Percentiles rank a stretch among this genome's conserved stretches.
Evolutionary conservation across 2,113 vertebrate species (phyloP).

Genomic region (Strix aluco): DNA sequence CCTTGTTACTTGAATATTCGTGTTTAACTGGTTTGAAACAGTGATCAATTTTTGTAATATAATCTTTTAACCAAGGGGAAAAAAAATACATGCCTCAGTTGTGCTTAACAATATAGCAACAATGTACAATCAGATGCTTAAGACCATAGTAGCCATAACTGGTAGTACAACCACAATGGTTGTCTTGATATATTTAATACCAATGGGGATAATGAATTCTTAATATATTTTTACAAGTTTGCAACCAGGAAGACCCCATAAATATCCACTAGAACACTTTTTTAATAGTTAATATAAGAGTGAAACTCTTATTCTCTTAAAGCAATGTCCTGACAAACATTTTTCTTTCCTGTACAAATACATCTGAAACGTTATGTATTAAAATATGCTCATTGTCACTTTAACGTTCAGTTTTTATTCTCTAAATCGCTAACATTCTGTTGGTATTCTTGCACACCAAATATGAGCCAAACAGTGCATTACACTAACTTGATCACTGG

Average conservation of each 20-base stretch:
- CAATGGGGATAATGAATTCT: constrained; percentile 30
- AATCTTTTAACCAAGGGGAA: constrained; percentile 51
- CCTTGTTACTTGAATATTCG: constrained; percentile 81
- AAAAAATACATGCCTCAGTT: constrained; percentile 16
- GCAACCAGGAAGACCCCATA: constrained; percentile 38
- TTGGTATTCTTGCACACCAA: constrained; percentile 75
- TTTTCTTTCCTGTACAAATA: constrained; percentile 46
- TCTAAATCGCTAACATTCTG: constrained; percentile 52
- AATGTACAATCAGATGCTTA: constrained; percentile 42
- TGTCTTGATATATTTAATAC: background rate
- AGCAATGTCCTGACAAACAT: constrained; percentile 23
- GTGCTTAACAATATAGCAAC: constrained; percentile 36
- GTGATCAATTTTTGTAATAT: constrained; percentile 57
- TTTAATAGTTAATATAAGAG: constrained; percentile 5
- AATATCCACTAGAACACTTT: constrained; percentile 53
- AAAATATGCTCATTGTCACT: constrained; percentile 68
- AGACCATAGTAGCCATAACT: constrained; percentile 41
- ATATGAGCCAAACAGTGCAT: constrained; percentile 74
- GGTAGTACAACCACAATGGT: background rate
- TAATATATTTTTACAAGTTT: constrained; percentile 49
- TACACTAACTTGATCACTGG: constrained; percentile 66
- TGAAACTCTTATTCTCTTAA: constrained; percentile 20
- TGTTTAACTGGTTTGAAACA: constrained; percentile 71
- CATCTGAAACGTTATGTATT: constrained; percentile 49
- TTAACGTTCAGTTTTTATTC: constrained; percentile 62